Evolutionary conservation across 2,797 vertebrate species (phyloP).

Genomic region (Sarcophilus harrisii): DNA sequence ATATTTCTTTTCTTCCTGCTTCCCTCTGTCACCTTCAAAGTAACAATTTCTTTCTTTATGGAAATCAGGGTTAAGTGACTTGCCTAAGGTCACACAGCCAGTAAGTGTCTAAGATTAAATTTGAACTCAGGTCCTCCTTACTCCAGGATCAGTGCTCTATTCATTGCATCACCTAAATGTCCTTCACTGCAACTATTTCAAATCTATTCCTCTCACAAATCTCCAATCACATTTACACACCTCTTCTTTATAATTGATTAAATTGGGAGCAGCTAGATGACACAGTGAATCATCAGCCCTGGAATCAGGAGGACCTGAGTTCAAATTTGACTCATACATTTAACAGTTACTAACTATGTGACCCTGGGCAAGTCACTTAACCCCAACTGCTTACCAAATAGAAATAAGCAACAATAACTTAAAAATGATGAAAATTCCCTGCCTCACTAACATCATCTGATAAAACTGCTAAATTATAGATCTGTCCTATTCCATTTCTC

Average conservation of each 20-base stretch:
- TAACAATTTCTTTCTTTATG: too few species aligned
- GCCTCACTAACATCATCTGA: neutral
- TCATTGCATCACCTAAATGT: neutral
- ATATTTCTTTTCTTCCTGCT: neutral
- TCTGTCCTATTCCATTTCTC: neutral
- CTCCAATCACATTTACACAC: neutral
- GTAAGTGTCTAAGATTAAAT: too few species aligned
- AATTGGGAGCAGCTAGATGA: too few species aligned
- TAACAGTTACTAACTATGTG: too few species aligned
- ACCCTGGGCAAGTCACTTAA: too few species aligned
- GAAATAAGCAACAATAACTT: too few species aligned
- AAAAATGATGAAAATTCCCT: neutral
- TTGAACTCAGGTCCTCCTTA: neutral
- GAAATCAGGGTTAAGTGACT: too few species aligned
- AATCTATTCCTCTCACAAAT: neutral
- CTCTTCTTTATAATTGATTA: neutral
- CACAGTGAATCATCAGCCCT: too few species aligned
- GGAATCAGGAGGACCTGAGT: too few species aligned
- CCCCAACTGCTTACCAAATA: too few species aligned
- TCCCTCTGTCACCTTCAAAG: neutral
- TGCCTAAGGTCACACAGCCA: too few species aligned
- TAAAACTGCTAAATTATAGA: neutral
- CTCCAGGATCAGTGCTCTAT: neutral
- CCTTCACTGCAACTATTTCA: neutral
- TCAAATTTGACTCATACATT: too few species aligned